Percentiles rank a stretch among this genome's conserved stretches.
phyloP scores from a whole-genome alignment of 2,113 vertebrate genomes.

The Phalacrocorax aristotelis region DNA sequence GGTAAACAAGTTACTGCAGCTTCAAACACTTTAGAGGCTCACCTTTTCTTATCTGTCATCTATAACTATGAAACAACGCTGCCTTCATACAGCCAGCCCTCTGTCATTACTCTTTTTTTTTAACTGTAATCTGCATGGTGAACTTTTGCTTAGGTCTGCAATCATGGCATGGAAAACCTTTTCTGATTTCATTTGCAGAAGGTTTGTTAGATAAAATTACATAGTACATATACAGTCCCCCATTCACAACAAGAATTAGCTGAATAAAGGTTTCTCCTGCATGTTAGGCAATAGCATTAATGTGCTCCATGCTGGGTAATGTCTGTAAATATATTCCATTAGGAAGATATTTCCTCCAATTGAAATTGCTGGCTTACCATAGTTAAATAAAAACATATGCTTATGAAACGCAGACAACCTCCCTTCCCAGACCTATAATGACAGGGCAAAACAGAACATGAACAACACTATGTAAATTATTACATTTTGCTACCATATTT shows the following conservation, averaged over 20 bases:
- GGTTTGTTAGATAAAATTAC: not conserved
- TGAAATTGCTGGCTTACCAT: not conserved
- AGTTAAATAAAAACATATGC: slow-evolving; percentile 25
- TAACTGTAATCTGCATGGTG: not conserved
- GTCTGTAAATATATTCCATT: not conserved
- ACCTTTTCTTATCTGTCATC: not conserved
- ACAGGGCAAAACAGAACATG: not conserved
- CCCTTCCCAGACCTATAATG: slow-evolving; percentile 4
- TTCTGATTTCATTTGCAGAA: not conserved
- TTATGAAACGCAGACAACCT: not conserved
- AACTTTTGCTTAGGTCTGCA: not conserved
- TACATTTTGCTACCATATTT: not conserved
- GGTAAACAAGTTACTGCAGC: not conserved
- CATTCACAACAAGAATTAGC: not conserved
- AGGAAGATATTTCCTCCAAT: not conserved
- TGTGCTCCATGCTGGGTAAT: not conserved
- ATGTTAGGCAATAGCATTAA: not conserved
- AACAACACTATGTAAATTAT: not conserved
- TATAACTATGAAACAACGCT: not conserved
- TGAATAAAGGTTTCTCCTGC: not conserved
- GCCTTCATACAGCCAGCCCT: not conserved
- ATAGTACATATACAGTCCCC: not conserved
- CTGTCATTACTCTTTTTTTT: not conserved
- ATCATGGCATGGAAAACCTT: not conserved
- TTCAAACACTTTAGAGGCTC: not conserved